phyloP scores from a whole-genome alignment of 2,113 vertebrate species.

The Neodontobutis hainanensis region DNA sequence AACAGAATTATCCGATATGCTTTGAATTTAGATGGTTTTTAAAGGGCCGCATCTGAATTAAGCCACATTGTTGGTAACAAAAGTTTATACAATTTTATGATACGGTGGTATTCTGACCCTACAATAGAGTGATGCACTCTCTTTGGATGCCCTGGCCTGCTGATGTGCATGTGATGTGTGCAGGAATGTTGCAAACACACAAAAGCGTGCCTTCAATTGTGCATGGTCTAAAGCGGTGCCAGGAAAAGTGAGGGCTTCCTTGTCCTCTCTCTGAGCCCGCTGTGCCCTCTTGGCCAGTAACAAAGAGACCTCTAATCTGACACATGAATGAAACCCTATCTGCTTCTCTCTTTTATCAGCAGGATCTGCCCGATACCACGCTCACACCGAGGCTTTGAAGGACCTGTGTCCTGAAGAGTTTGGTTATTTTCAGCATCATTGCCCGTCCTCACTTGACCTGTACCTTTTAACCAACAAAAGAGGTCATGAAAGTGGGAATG shows the following conservation, averaged over 20 bases:
- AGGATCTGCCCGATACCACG: slow-evolving; percentile 45
- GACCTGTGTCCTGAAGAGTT: slow-evolving; percentile 9
- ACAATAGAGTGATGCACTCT: not conserved
- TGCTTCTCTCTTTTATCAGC: slow-evolving; percentile 49
- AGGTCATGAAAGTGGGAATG: not conserved
- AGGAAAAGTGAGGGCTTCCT: slow-evolving; percentile 36
- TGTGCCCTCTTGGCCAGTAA: slow-evolving; percentile 47
- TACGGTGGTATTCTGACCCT: not conserved
- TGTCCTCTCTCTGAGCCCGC: slow-evolving; percentile 47
- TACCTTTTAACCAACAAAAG: slow-evolving; percentile 8
- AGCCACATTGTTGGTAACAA: too few relatives aligned
- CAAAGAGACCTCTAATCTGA: slow-evolving; percentile 67
- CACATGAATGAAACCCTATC: slow-evolving; percentile 68
- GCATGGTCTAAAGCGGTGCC: slow-evolving; percentile 16
- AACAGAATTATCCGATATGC: too few relatives aligned
- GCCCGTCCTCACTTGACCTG: not conserved
- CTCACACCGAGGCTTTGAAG: slow-evolving; percentile 30
- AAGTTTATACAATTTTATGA: too few relatives aligned
- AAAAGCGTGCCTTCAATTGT: slow-evolving; percentile 14
- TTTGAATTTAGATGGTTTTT: too few relatives aligned
- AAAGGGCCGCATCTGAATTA: too few relatives aligned
- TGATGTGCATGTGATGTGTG: slow-evolving; percentile 8
- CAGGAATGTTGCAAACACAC: slow-evolving; percentile 23
- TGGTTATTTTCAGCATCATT: slow-evolving; percentile 16
- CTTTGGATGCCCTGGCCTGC: not conserved